phyloP scores from a whole-genome alignment of 2,888 invertebrate species.

The Drosophila bunnanda region DNA sequence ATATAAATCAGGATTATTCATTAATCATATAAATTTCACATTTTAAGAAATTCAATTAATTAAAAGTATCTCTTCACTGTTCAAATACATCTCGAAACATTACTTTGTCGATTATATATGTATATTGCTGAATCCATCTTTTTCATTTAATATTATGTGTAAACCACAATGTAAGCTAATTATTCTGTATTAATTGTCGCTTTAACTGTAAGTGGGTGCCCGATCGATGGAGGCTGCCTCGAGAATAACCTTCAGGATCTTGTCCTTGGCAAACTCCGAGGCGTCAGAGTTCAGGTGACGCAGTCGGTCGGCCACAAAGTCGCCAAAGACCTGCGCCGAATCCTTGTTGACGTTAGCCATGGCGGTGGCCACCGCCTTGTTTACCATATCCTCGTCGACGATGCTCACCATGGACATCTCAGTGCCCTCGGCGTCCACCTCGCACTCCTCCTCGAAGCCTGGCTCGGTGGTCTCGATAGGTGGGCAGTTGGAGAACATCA shows the following conservation, averaged over 20 bases:
- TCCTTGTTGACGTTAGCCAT: slow-evolving; percentile 50
- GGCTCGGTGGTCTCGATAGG: slow-evolving; percentile 19
- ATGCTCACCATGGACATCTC: slow-evolving; percentile 13
- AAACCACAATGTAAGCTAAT: slow-evolving; percentile 22
- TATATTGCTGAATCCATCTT: slow-evolving; percentile 9
- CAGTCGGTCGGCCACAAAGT: slow-evolving; percentile 66
- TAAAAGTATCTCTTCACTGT: not conserved
- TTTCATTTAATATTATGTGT: slow-evolving; percentile 11
- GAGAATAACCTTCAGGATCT: slow-evolving; percentile 61
- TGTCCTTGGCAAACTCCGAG: slow-evolving; percentile 65
- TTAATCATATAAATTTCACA: not conserved
- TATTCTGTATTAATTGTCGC: slow-evolving; percentile 18
- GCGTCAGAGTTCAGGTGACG: slow-evolving; percentile 51
- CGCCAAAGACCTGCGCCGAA: slow-evolving; percentile 63
- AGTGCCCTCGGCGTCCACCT: not conserved
- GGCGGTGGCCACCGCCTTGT: slow-evolving; percentile 62
- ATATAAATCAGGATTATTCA: not conserved
- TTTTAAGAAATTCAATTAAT: not conserved
- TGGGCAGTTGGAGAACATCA: slow-evolving; percentile 54
- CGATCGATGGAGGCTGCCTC: slow-evolving; percentile 59
- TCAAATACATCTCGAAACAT: not conserved
- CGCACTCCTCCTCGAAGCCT: slow-evolving; percentile 21
- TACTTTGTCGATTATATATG: not conserved
- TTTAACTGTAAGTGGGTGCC: slow-evolving; percentile 29
- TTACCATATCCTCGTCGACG: slow-evolving; percentile 59